These are phyloP conservation scores for Calephelis nemesis DNA, from an alignment of 1,140 invertebrate species.

Conservation along the genomic window DNA sequence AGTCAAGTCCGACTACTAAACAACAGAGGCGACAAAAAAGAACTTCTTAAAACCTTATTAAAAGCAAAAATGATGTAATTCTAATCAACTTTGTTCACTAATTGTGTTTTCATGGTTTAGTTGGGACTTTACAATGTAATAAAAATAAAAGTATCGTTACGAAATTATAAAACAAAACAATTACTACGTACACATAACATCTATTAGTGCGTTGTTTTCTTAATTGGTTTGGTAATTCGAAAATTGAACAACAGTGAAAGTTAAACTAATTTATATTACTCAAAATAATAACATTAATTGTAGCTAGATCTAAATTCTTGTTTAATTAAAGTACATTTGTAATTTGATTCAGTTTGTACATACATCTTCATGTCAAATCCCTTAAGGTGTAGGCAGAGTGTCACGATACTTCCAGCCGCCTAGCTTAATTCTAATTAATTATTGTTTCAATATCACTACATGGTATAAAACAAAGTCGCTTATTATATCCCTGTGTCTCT, in stretches of 20 bases:
- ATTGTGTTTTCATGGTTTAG: conserved; percentile 1
- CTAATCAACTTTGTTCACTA: neutral
- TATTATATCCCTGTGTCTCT: no score
- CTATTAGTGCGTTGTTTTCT: conserved; percentile 11
- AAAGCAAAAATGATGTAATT: no score
- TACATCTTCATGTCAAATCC: neutral
- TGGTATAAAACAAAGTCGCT: no score
- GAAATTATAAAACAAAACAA: conserved; percentile 12
- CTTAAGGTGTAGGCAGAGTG: no score
- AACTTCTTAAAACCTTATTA: no score
- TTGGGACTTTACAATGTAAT: conserved; percentile 4
- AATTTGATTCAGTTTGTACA: conserved; percentile 5
- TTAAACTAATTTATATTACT: conserved; percentile 6
- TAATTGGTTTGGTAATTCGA: conserved; percentile 7
- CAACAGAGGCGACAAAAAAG: no score
- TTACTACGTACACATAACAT: neutral
- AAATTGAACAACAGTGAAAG: conserved; percentile 13
- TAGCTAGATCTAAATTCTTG: neutral
- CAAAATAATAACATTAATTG: conserved; percentile 6
- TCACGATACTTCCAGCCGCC: no score
- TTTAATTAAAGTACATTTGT: conserved; percentile 9
- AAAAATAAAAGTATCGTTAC: conserved; percentile 1
- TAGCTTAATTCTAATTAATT: no score
- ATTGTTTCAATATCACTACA: no score
- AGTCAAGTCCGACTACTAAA: no score